These are phyloP conservation scores for Muntiacus muntjak DNA, from an alignment of 2,113 vertebrate genomes.

Conservation along the genomic window DNA sequence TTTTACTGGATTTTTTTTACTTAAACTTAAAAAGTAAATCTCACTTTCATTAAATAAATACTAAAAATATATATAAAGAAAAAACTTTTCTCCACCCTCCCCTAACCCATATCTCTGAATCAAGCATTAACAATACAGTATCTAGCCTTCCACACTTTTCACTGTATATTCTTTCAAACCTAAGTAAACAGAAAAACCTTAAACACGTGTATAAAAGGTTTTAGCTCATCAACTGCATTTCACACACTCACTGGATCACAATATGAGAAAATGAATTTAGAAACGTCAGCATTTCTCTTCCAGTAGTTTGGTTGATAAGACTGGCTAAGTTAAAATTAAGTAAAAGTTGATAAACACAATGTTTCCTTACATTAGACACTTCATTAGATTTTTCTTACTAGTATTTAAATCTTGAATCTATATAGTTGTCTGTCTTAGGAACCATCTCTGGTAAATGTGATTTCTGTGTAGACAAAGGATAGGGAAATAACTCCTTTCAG, in stretches of 20 bases:
- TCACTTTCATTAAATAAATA: background rate
- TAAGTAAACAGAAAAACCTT: background rate
- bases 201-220: background rate
- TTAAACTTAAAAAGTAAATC: background rate
- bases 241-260: background rate
- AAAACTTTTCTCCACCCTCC: background rate
- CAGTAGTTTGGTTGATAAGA: background rate
- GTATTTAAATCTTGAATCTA: background rate
- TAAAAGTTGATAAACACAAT: background rate
- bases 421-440: background rate
- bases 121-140: background rate
- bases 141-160: background rate
- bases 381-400: background rate
- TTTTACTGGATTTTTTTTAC: background rate
- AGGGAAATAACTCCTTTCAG: conserved; percentile 9
- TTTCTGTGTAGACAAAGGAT: background rate
- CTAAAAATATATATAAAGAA: background rate
- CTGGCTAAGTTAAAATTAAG: background rate
- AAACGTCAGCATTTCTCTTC: background rate
- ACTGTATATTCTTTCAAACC: background rate
- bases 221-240: background rate
- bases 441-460: background rate
- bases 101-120: background rate
- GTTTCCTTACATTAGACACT: background rate
- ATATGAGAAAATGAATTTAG: background rate